Percentiles rank a stretch among this genome's conserved stretches.
These are phyloP conservation scores for Xenus cinereus DNA, from an alignment of 2,113 vertebrate genomes.

Conservation along the genomic window DNA sequence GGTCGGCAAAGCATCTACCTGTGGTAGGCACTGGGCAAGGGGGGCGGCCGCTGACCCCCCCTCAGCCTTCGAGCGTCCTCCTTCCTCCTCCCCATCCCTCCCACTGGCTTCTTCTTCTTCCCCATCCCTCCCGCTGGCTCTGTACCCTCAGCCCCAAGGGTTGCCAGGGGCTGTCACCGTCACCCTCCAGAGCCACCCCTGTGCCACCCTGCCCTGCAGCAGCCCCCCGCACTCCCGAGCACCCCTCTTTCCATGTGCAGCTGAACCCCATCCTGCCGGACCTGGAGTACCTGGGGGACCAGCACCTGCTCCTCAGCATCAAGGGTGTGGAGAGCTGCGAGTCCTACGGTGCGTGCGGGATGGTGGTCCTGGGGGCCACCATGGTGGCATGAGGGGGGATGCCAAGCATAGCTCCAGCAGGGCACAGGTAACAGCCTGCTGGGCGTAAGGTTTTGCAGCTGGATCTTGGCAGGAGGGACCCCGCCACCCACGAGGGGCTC, in stretches of 20 bases:
- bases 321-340: conserved; percentile 89
- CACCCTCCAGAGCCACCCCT: not conserved
- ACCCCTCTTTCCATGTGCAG: conserved; percentile 33
- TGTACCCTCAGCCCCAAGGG: not conserved
- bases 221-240: not conserved
- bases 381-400: not conserved
- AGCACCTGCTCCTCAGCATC: conserved; percentile 84
- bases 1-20: conserved; percentile 83
- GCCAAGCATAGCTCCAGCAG: not conserved
- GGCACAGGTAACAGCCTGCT: not conserved
- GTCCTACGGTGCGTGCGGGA: conserved; percentile 78
- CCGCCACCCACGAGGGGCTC: not conserved
- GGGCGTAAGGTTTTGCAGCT: not conserved
- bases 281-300: conserved; percentile 83
- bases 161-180: not conserved
- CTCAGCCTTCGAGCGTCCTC: not conserved
- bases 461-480: not conserved
- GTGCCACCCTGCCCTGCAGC: not conserved
- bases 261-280: conserved; percentile 80
- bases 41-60: fast-evolving
- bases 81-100: not conserved
- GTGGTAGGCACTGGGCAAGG: conserved; percentile 67
- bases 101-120: not conserved
- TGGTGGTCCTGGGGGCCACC: not conserved
- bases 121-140: not conserved